phyloP scores from a whole-genome alignment of 2,888 invertebrate genomes.

The Agonopterix arenella region DNA sequence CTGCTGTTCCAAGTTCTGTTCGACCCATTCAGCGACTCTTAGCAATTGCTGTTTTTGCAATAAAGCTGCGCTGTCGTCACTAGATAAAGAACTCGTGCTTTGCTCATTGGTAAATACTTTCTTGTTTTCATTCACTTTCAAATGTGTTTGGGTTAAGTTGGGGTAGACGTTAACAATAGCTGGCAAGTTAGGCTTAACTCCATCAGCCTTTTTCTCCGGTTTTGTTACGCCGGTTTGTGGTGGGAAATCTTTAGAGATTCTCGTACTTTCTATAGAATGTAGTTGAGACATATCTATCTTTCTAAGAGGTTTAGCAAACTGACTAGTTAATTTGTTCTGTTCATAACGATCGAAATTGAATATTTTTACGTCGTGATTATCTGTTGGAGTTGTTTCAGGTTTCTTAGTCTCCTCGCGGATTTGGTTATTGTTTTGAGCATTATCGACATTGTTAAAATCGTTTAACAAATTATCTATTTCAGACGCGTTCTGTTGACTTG shows the following conservation, averaged over 20 bases:
- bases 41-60: constrained; percentile 80
- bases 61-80: constrained; percentile 73
- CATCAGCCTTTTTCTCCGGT: constrained; percentile 41
- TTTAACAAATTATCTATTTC: constrained; percentile 61
- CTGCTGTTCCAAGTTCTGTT: constrained; percentile 77
- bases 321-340: constrained; percentile 53
- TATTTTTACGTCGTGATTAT: constrained; percentile 63
- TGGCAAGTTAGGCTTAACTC: constrained; percentile 43
- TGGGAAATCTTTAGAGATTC: constrained; percentile 65
- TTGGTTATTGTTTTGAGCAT: constrained; percentile 41
- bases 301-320: constrained; percentile 50
- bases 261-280: constrained; percentile 64
- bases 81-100: constrained; percentile 70
- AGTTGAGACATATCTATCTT: constrained; percentile 69
- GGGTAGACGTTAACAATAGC: constrained; percentile 68
- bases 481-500: constrained; percentile 47
- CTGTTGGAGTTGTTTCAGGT: constrained; percentile 35
- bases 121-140: constrained; percentile 63
- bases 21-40: constrained; percentile 87
- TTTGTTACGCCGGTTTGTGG: constrained; percentile 35
- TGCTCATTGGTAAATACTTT: constrained; percentile 68
- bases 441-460: constrained; percentile 46
- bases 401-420: constrained; percentile 26
- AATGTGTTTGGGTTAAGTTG: constrained; percentile 65
- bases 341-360: constrained; percentile 74